Evolutionary conservation across 2,113 vertebrate genomes (phyloP).

Genomic region (Steatornis caripensis): DNA sequence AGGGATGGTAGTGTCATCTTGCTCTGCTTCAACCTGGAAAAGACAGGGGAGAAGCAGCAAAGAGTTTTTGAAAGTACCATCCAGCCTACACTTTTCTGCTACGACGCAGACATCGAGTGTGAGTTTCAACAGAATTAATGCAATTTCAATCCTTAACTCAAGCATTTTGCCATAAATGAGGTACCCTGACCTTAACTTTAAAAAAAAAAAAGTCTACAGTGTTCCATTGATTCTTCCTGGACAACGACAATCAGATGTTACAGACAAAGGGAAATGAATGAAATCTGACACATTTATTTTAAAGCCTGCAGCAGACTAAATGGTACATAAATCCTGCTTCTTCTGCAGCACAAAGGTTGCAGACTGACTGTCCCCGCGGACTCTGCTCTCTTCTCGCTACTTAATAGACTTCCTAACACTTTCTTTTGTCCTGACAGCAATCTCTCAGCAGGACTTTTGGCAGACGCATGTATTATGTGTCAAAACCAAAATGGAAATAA

Average conservation of each 20-base stretch:
- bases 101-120: fast-evolving
- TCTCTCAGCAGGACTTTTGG: slow-evolving; percentile 37
- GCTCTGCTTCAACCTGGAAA: not conserved
- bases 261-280: slow-evolving; percentile 18
- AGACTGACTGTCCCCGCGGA: slow-evolving; percentile 33
- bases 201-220: not conserved
- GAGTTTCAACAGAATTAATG: not conserved
- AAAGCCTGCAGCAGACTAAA: slow-evolving; percentile 12
- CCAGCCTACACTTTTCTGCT: not conserved
- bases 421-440: slow-evolving; percentile 34
- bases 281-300: slow-evolving; percentile 36
- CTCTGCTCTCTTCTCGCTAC: not conserved
- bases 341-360: slow-evolving; percentile 37
- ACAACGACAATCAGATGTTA: not conserved
- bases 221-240: not conserved
- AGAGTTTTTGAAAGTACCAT: not conserved
- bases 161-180: not conserved
- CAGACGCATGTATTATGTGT: slow-evolving; percentile 33
- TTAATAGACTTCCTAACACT: slow-evolving; percentile 39
- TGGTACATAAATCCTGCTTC: slow-evolving; percentile 31
- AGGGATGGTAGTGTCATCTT: not conserved
- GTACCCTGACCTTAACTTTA: not conserved
- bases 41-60: not conserved
- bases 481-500: slow-evolving; percentile 38
- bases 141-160: not conserved